Evolutionary conservation across 2,888 invertebrate species (phyloP).

Genomic region (Margaritifera margaritifera): DNA sequence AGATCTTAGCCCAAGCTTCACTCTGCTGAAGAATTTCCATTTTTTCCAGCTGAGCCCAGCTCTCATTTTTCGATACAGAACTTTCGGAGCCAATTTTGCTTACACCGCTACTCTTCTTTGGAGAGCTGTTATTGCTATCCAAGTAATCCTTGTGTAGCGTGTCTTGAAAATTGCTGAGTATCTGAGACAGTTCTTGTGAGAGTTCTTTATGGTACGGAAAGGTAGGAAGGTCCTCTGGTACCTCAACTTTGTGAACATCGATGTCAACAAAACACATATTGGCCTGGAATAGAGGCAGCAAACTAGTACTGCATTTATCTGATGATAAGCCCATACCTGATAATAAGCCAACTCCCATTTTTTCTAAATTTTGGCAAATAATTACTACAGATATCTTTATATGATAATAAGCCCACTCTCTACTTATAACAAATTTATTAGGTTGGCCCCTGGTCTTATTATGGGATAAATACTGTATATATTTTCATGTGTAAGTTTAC

Average conservation of each 20-base stretch:
- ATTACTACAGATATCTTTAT: too few relatives aligned
- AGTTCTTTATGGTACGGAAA: slow-evolving; percentile 94
- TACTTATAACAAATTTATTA: too few relatives aligned
- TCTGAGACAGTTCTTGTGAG: slow-evolving; percentile 82
- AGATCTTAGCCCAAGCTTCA: slow-evolving; percentile 88
- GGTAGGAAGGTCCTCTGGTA: slow-evolving; percentile 94
- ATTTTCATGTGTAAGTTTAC: too few relatives aligned
- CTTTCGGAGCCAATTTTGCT: slow-evolving; percentile 28
- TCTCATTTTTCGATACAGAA: slow-evolving; percentile 41
- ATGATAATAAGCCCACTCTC: too few relatives aligned
- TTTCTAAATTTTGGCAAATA: too few relatives aligned
- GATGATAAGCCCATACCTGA: too few relatives aligned
- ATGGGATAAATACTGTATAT: too few relatives aligned
- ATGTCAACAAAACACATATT: slow-evolving; percentile 91
- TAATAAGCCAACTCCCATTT: too few relatives aligned
- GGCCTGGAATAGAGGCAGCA: slow-evolving; percentile 50
- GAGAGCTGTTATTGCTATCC: slow-evolving; percentile 38
- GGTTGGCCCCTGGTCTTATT: too few relatives aligned
- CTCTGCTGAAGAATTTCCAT: slow-evolving; percentile 76
- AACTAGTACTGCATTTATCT: too few relatives aligned
- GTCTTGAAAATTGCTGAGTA: slow-evolving; percentile 63
- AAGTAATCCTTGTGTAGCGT: slow-evolving; percentile 52
- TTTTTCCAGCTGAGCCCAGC: slow-evolving; percentile 56
- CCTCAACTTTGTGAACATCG: slow-evolving; percentile 91
- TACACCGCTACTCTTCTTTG: slow-evolving; percentile 32